A percentile compares a stretch with the other conserved stretches of the same genome.
Conservation (phyloP, 2,888 invertebrate genomes). For the Odontomyia ornata region DNA sequence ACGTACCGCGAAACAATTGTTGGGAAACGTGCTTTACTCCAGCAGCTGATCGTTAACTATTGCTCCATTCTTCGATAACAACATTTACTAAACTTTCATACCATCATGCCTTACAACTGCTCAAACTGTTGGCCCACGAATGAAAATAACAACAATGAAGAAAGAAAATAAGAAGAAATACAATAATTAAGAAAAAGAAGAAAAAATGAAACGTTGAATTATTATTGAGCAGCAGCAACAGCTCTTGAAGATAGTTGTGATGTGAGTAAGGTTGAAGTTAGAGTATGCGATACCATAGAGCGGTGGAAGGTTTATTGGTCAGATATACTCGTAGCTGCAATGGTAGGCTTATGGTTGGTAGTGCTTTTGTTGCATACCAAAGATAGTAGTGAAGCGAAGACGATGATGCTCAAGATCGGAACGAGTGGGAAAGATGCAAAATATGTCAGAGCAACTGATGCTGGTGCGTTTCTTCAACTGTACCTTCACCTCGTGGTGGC, state of each 20-base stretch:
- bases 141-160: conserved; percentile 13
- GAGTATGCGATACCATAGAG: neutral
- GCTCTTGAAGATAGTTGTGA: conserved; percentile 11
- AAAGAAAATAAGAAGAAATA: neutral
- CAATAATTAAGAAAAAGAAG: neutral
- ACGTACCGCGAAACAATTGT: neutral
- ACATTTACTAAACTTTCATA: neutral
- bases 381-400: neutral
- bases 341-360: neutral
- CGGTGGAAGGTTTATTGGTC: neutral
- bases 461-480: conserved; percentile 32
- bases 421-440: conserved; percentile 18
- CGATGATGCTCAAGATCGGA: neutral
- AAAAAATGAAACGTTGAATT: neutral
- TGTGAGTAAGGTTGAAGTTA: too few species aligned
- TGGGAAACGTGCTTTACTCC: neutral
- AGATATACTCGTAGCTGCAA: neutral
- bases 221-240: neutral
- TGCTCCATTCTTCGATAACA: neutral
- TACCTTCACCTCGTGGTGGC: conserved; percentile 26
- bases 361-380: conserved; percentile 23
- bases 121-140: neutral
- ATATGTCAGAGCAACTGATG: conserved; percentile 28
- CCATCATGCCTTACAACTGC: neutral
- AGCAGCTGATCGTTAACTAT: conserved; percentile 10